Conservation (phyloP, 2,888 invertebrate genomes). For the Scelioninae gen. 1 region DNA sequence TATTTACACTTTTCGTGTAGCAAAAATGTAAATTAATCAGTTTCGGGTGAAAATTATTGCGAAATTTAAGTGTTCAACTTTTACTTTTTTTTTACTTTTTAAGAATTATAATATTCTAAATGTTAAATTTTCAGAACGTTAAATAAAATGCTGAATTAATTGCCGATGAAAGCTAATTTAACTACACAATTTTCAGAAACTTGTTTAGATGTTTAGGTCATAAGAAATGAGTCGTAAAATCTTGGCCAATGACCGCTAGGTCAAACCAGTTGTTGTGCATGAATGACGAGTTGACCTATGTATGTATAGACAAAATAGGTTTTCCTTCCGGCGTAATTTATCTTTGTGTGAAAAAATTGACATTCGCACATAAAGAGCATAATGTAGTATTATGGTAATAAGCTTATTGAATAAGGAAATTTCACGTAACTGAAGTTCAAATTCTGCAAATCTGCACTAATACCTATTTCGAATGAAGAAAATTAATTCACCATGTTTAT, state of each 20-base stretch:
- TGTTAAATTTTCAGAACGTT: no score
- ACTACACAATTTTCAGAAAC: not conserved
- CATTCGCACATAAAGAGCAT: constrained; percentile 39
- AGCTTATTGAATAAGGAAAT: constrained; percentile 21
- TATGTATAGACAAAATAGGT: constrained; percentile 45
- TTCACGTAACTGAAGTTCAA: not conserved
- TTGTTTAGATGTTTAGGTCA: not conserved
- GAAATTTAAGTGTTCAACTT: no score
- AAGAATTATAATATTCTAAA: no score
- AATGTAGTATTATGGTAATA: constrained; percentile 38
- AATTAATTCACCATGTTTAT: no score
- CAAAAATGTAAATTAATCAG: no score
- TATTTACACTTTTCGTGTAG: no score
- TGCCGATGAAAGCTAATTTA: not conserved
- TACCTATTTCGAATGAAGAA: no score
- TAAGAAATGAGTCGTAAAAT: constrained; percentile 13
- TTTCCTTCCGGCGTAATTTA: constrained; percentile 58
- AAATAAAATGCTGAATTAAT: no score
- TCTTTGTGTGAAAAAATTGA: constrained; percentile 61
- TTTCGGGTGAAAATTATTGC: no score
- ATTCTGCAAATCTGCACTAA: not conserved
- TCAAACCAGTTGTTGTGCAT: constrained; percentile 37
- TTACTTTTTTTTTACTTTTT: no score
- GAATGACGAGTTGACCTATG: constrained; percentile 49
- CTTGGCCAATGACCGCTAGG: constrained; percentile 44